A percentile compares a stretch with the other conserved stretches of the same genome.
phyloP scores from a whole-genome alignment of 2,888 invertebrate species.

The Homarus gammarus region DNA sequence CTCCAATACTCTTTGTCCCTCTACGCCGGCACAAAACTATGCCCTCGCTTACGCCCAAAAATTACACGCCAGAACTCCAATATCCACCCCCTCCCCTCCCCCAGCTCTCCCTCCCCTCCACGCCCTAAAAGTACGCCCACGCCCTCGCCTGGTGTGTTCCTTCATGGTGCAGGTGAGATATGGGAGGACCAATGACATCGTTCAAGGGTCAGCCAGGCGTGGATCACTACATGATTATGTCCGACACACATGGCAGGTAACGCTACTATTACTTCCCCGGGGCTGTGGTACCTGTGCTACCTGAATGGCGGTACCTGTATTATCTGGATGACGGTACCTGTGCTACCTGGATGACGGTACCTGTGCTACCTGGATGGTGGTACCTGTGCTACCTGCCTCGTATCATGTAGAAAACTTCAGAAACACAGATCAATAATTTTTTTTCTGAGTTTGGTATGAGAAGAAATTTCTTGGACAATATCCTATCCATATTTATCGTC shows the following conservation, averaged over 20 bases:
- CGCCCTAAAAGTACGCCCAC: neutral
- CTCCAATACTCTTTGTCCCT: neutral
- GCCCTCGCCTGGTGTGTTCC: neutral
- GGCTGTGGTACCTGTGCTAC: too few species aligned
- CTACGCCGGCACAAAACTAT: neutral
- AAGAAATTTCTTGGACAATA: too few species aligned
- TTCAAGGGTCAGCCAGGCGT: neutral
- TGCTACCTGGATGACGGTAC: too few species aligned
- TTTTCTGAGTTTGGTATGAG: too few species aligned
- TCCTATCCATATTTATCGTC: too few species aligned
- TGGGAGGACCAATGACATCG: neutral
- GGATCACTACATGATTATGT: neutral
- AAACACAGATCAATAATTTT: too few species aligned
- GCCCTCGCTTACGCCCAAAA: neutral
- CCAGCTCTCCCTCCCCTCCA: neutral
- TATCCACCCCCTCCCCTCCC: neutral
- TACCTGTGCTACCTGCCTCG: too few species aligned
- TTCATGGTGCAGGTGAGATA: neutral
- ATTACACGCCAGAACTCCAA: too few species aligned
- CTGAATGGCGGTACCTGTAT: too few species aligned
- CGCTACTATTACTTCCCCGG: neutral
- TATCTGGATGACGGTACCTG: too few species aligned
- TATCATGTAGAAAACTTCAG: too few species aligned
- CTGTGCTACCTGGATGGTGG: too few species aligned
- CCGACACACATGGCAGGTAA: neutral